Conservation (phyloP, 2,797 vertebrate genomes). For the Lemur catta region DNA sequence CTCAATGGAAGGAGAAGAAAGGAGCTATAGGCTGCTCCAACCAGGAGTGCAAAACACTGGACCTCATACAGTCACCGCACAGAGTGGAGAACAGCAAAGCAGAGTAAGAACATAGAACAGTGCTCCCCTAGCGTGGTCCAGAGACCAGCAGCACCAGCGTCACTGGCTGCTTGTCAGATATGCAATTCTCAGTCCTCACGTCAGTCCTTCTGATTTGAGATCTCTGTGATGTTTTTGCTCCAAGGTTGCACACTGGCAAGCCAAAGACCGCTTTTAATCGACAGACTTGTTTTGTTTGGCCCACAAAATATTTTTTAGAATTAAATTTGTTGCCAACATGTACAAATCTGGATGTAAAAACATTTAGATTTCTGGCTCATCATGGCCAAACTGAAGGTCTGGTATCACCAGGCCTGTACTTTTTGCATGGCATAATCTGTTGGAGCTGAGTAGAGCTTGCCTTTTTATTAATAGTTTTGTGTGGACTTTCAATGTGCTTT, state of each 20-base stretch:
- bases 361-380: not conserved
- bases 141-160: not conserved
- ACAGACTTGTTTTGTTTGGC: not conserved
- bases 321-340: not conserved
- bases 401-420: not conserved
- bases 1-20: not conserved
- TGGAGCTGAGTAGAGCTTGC: not conserved
- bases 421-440: not conserved
- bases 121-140: not conserved
- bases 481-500: not conserved
- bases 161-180: not conserved
- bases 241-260: not conserved
- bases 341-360: not conserved
- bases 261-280: not conserved
- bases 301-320: not conserved
- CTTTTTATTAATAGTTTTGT: not conserved
- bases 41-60: not conserved
- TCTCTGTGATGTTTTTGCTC: not conserved
- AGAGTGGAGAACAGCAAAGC: not conserved
- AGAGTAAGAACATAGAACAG: not conserved
- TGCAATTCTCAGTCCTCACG: not conserved
- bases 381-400: not conserved
- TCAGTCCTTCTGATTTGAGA: not conserved
- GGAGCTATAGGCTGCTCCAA: not conserved
- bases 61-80: too few relatives aligned